Evolutionary conservation across 2,888 invertebrate species (phyloP).

Genomic region (Furcula furcula): DNA sequence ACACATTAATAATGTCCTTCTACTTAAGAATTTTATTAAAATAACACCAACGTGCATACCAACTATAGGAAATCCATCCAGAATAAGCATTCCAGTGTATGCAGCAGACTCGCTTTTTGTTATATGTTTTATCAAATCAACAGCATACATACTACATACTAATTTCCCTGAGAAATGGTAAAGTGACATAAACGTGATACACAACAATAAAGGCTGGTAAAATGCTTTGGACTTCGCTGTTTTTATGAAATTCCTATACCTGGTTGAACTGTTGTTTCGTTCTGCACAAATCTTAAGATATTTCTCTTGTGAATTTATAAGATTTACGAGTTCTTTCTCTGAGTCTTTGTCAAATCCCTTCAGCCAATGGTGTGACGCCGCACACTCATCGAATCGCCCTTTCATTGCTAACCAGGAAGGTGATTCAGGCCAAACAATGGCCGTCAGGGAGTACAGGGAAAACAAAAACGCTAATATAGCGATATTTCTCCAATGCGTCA

Average conservation of each 20-base stretch:
- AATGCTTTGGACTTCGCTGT: conserved; percentile 22
- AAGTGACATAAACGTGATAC: conserved; percentile 17
- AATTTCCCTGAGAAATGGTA: conserved; percentile 17
- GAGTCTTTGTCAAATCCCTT: conserved; percentile 28
- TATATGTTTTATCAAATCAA: conserved; percentile 26
- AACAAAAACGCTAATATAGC: conserved; percentile 24
- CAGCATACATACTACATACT: conserved; percentile 10
- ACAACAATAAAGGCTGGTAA: conserved; percentile 22
- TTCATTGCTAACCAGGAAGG: conserved; percentile 37
- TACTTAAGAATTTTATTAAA: conserved; percentile 28
- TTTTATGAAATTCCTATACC: conserved; percentile 6
- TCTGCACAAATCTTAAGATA: conserved; percentile 11
- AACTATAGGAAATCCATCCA: conserved; percentile 36
- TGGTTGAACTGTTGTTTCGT: conserved; percentile 12
- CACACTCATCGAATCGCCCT: conserved; percentile 30
- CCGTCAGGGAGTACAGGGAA: conserved; percentile 18
- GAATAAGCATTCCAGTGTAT: conserved; percentile 34
- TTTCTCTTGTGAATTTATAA: conserved; percentile 28
- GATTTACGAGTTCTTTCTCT: conserved; percentile 26
- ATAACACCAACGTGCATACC: conserved; percentile 40
- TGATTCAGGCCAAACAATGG: conserved; percentile 26
- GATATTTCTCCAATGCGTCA: conserved; percentile 29
- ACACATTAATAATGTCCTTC: conserved; percentile 29
- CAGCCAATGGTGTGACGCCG: conserved; percentile 28
- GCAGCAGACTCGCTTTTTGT: conserved; percentile 25